Conservation (phyloP, 2,888 invertebrate genomes). For the Leucozona laternaria region DNA sequence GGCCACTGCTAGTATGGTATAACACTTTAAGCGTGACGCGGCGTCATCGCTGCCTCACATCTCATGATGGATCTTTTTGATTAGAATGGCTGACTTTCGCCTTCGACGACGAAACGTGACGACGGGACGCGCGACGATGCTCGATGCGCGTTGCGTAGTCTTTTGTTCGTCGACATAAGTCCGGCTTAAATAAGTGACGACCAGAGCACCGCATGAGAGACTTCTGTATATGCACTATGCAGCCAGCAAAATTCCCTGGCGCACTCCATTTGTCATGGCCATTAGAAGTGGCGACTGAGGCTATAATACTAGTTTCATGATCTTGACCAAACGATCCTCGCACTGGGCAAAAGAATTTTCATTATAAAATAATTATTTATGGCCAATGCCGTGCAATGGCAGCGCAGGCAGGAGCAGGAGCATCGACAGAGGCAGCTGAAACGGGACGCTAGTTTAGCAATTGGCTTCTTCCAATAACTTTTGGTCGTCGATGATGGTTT, state of each 20-base stretch:
- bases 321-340: constrained; percentile 60
- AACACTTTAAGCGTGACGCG: constrained; percentile 25
- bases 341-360: constrained; percentile 61
- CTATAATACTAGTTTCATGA: constrained; percentile 38
- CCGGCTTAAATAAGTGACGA: constrained; percentile 52
- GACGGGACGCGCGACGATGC: neutral
- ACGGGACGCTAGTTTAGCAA: constrained; percentile 18
- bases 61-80: constrained; percentile 73
- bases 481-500: constrained; percentile 10
- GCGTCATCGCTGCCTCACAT: constrained; percentile 67
- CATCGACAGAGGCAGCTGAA: neutral
- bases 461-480: constrained; percentile 27
- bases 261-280: constrained; percentile 70
- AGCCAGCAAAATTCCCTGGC: constrained; percentile 36
- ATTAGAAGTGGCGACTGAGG: constrained; percentile 55
- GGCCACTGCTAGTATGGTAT: neutral
- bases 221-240: constrained; percentile 45
- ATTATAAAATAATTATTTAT: constrained; percentile 74
- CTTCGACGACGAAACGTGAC: constrained; percentile 65
- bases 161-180: constrained; percentile 56
- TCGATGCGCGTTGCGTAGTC: constrained; percentile 53
- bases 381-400: constrained; percentile 27
- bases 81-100: constrained; percentile 71
- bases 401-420: constrained; percentile 12
- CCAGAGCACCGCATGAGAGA: constrained; percentile 25